A percentile compares a stretch with the other conserved stretches of the same genome.
phyloP scores from a whole-genome alignment of 2,888 invertebrate genomes.

The Bibio marci region DNA sequence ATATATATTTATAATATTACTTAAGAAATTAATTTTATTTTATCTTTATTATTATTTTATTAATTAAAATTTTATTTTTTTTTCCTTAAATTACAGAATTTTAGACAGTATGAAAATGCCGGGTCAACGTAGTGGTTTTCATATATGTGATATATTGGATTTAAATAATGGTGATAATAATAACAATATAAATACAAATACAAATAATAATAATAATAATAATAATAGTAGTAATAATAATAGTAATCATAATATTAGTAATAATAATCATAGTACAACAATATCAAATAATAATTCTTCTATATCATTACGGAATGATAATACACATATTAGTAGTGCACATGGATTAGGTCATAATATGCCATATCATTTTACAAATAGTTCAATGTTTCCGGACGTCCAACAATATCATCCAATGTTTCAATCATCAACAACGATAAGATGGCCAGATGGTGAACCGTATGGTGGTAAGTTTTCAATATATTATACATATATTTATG shows the following conservation, averaged over 20 bases:
- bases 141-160: conserved; percentile 85
- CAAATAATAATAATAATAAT: conserved; percentile 11
- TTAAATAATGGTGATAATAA: conserved; percentile 44
- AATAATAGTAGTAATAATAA: conserved; percentile 9
- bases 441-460: conserved; percentile 25
- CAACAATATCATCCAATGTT: conserved; percentile 24
- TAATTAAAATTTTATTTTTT: not conserved
- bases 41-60: not conserved
- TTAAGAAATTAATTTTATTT: too few relatives aligned
- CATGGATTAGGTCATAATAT: too few relatives aligned
- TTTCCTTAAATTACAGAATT: conserved; percentile 37
- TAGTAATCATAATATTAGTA: conserved; percentile 8
- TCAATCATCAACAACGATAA: conserved; percentile 21
- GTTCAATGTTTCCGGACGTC: conserved; percentile 20
- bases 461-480: conserved; percentile 22
- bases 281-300: not conserved
- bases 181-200: conserved; percentile 1
- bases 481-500: too few relatives aligned
- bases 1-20: too few relatives aligned
- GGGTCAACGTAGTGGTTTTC: conserved; percentile 63
- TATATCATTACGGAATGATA: not conserved
- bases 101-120: conserved; percentile 72
- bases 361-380: conserved; percentile 16
- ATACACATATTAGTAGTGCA: not conserved
- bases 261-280: conserved; percentile 6